Evolutionary conservation across 2,888 invertebrate species (phyloP), one percentile per base, ranked within the genome.

Genomic region (Dryococelus australis): DNA sequence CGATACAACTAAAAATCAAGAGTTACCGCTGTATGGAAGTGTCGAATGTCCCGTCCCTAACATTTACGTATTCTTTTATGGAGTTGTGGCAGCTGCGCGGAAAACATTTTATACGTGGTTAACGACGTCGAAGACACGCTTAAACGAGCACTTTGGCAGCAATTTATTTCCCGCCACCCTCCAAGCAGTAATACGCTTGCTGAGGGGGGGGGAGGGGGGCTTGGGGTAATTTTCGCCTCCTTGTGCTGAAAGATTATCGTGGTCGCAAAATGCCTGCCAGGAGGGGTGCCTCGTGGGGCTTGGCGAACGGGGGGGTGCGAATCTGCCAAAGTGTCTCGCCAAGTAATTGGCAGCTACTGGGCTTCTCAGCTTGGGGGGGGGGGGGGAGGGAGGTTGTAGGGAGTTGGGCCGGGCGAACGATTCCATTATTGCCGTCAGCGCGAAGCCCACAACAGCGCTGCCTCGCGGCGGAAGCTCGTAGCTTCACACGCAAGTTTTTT

Each of bases 161-260:
- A n/a, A n/a, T 65, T 65, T 65, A 65, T 65, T 65, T 65, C 24
- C 65, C 8, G 8, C 8, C n/a, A 16, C 65, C 24, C 65, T 65
- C 51, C 65, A 24, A 47, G 65, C n/a, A 20, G 65, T 9, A n/a
- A 65, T n/a, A 65, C 13, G 65, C 65, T n/a, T n/a, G 65, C 35
- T 35, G 65, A 8, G 65, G 6, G n/a, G n/a, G n/a, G n/a, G n/a
- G n/a, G n/a, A n/a, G n/a, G n/a, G n/a, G n/a, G n/a, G n/a, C n/a
- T n/a, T n/a, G n/a, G n/a, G 65, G 20, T 65, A n/a, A 65, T 65
- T 65, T n/a, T n/a, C 65, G n/a, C n/a, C 65, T 65, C 65, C 65
- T 65, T n/a, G 65, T n/a, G 65, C 65, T 65, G n/a, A 65, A n/a
- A 65, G 65, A 65, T 65, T 65, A 65, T n/a, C 65, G 65, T 65